These are phyloP conservation scores for Pammene fasciana DNA, from an alignment of 2,888 invertebrate species.

Conservation along the genomic window DNA sequence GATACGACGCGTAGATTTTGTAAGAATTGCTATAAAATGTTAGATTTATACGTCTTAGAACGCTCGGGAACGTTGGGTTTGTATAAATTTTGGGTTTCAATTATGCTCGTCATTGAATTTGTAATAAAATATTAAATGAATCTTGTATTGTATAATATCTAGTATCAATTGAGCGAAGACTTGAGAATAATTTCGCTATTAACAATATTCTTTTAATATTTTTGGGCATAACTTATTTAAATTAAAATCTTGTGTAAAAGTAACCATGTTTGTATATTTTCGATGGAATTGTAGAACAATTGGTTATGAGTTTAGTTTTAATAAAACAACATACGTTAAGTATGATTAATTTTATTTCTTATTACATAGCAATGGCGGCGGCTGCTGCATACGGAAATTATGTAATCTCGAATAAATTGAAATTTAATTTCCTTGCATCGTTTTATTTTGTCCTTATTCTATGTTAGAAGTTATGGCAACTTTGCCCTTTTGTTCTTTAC, in stretches of 20 bases:
- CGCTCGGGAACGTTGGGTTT: constrained; percentile 6
- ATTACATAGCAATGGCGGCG: constrained; percentile 44
- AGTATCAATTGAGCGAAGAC: not conserved
- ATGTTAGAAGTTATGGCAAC: not conserved
- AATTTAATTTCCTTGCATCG: constrained; percentile 61
- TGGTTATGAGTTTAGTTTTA: constrained; percentile 48
- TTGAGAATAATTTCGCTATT: not conserved
- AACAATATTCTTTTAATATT: constrained; percentile 18
- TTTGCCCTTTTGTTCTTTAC: no score
- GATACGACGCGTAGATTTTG: constrained; percentile 49
- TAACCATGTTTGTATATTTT: constrained; percentile 36
- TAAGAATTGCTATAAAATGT: constrained; percentile 53
- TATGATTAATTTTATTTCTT: constrained; percentile 44
- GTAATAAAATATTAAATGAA: constrained; percentile 7
- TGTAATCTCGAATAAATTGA: constrained; percentile 70
- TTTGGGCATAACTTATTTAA: constrained; percentile 19
- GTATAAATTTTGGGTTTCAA: constrained; percentile 12
- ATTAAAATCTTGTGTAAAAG: constrained; percentile 13
- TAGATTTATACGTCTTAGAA: constrained; percentile 40
- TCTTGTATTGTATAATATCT: constrained; percentile 6
- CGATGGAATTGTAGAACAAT: constrained; percentile 36
- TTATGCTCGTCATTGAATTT: not conserved
- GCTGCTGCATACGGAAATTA: constrained; percentile 60
- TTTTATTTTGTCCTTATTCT: constrained; percentile 53
- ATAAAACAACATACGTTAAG: constrained; percentile 45